phyloP scores from a whole-genome alignment of 2,797 vertebrate genomes.

The Mastacembelus armatus region DNA sequence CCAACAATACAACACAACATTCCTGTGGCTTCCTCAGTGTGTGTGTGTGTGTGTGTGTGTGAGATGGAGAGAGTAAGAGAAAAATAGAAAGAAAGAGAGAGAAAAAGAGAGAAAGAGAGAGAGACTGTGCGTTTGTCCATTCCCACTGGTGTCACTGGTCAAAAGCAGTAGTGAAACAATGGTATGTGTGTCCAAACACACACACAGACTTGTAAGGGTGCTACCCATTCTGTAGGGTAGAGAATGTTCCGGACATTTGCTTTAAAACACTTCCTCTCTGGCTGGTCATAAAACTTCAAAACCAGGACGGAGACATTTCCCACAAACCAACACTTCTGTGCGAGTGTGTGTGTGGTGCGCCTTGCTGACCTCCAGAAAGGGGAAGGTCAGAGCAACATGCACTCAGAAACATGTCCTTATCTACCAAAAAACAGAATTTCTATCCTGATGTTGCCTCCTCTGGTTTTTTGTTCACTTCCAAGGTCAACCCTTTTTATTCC shows the following conservation, averaged over 20 bases:
- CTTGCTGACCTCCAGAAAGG: constrained; percentile 43
- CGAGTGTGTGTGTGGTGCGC: constrained; percentile 12
- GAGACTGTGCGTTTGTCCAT: constrained; percentile 69
- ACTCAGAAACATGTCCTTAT: background rate
- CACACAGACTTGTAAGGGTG: constrained; percentile 41
- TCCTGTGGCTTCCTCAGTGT: constrained; percentile 76
- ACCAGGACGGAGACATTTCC: constrained; percentile 65
- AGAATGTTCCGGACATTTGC: constrained; percentile 71
- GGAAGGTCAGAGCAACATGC: constrained; percentile 37
- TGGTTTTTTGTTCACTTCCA: too few species aligned
- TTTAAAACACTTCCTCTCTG: constrained; percentile 75
- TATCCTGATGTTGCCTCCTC: background rate
- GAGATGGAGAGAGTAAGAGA: constrained; percentile 5
- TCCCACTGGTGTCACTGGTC: constrained; percentile 77
- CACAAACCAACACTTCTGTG: constrained; percentile 52
- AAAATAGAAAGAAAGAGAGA: background rate
- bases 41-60: constrained; percentile 37
- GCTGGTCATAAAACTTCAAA: constrained; percentile 78
- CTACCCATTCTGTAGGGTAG: constrained; percentile 63
- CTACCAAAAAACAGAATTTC: constrained; percentile 1
- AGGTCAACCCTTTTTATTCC: too few species aligned
- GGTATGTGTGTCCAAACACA: constrained; percentile 49
- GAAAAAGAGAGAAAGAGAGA: constrained; percentile 34
- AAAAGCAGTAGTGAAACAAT: constrained; percentile 76
- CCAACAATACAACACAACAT: constrained; percentile 80